These are phyloP conservation scores for Caenorhabditis uteleia DNA, from an alignment of 2,888 invertebrate genomes.

Conservation along the genomic window DNA sequence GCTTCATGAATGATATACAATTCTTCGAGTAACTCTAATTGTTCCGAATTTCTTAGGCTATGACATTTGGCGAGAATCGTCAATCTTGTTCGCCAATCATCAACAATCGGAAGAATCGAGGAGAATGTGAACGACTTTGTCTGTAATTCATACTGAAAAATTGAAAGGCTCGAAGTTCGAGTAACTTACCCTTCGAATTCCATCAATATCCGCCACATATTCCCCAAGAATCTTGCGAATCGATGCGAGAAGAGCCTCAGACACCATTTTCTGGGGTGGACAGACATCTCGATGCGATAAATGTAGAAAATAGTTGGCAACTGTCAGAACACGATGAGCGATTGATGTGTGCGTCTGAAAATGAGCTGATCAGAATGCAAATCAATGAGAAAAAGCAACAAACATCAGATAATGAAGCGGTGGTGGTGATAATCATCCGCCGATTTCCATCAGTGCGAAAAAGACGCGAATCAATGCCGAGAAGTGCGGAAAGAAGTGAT, in stretches of 20 bases:
- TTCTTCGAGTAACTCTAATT: constrained; percentile 16
- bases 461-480: constrained; percentile 30
- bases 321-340: constrained; percentile 7
- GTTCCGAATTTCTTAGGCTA: constrained; percentile 7
- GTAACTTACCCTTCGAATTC: constrained; percentile 7
- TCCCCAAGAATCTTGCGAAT: constrained; percentile 20
- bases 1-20: constrained; percentile 10
- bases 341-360: constrained; percentile 24
- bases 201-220: constrained; percentile 28
- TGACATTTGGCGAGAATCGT: constrained; percentile 13
- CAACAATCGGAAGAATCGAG: constrained; percentile 18
- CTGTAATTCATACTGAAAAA: background rate
- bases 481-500: constrained; percentile 17
- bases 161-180: too few species aligned
- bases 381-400: background rate
- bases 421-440: constrained; percentile 27
- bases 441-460: constrained; percentile 10
- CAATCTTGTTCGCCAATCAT: constrained; percentile 13
- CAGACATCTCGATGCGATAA: constrained; percentile 15
- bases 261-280: too few species aligned
- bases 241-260: constrained; percentile 19
- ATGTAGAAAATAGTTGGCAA: constrained; percentile 8
- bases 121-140: constrained; percentile 10
- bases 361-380: background rate
- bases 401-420: constrained; percentile 27